phyloP scores from a whole-genome alignment of 2,888 invertebrate genomes.

The Lucinisca nassula region DNA sequence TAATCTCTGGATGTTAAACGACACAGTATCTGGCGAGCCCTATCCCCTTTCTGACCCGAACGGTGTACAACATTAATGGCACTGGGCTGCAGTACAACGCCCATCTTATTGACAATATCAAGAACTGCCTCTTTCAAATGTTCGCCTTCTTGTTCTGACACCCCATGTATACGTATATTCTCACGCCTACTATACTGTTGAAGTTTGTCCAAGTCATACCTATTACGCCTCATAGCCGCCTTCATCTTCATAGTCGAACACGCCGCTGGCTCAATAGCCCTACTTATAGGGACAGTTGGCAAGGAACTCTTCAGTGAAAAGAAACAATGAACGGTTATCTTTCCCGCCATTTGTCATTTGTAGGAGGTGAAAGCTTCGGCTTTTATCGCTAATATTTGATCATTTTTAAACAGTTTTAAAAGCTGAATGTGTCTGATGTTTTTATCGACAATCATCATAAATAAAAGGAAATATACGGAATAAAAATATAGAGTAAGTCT shows the following conservation, averaged over 20 bases:
- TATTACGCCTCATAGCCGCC: not conserved
- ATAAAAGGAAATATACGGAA: too few species aligned
- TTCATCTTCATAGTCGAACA: not conserved
- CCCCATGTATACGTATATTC: not conserved
- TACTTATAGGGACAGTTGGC: too few species aligned
- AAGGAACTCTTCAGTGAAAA: too few species aligned
- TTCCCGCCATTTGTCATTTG: too few species aligned
- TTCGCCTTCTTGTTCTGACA: not conserved
- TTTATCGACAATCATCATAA: too few species aligned
- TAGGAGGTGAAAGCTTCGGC: too few species aligned
- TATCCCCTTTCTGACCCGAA: not conserved
- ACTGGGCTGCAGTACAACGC: not conserved
- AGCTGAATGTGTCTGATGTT: too few species aligned
- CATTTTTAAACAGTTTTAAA: too few species aligned
- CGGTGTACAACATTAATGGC: not conserved
- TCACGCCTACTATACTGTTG: not conserved
- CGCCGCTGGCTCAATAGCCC: not conserved
- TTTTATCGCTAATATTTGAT: too few species aligned
- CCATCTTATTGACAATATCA: not conserved
- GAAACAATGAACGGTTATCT: too few species aligned
- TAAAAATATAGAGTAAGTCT: too few species aligned
- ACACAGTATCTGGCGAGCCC: not conserved
- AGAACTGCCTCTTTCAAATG: not conserved
- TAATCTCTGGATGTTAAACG: not conserved
- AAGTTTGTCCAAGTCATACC: not conserved